Conservation (phyloP, 2,888 invertebrate genomes). For the Agonopterix arenella region DNA sequence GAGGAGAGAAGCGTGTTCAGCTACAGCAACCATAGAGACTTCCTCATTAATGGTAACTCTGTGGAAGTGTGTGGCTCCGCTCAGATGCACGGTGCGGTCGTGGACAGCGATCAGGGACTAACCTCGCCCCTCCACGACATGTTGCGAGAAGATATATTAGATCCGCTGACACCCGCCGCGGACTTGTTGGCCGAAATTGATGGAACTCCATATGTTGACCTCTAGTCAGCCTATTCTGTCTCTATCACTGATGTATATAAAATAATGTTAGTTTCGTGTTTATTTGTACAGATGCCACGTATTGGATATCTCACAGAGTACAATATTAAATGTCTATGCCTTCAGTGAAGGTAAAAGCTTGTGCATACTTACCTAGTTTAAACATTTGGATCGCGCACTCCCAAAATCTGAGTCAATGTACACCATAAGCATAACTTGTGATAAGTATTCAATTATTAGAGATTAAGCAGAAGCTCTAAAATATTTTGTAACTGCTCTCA, state of each 20-base stretch:
- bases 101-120: conserved; percentile 42
- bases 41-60: conserved; percentile 79
- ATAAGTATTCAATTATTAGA: conserved; percentile 43
- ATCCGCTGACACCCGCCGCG: conserved; percentile 54
- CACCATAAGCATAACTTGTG: conserved; percentile 39
- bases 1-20: conserved; percentile 74
- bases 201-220: conserved; percentile 61
- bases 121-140: conserved; percentile 61
- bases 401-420: conserved; percentile 64
- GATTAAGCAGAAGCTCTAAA: conserved; percentile 19
- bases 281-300: conserved; percentile 55
- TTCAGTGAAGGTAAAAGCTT: conserved; percentile 65
- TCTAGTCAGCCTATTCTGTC: conserved; percentile 48
- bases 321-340: conserved; percentile 55
- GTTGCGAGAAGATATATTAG: conserved; percentile 54
- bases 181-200: conserved; percentile 64
- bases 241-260: conserved; percentile 34
- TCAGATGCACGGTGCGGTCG: conserved; percentile 41
- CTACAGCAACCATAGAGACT: conserved; percentile 75
- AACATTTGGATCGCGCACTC: conserved; percentile 44
- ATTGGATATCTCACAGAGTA: conserved; percentile 55
- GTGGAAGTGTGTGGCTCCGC: conserved; percentile 53
- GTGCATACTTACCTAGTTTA: conserved; percentile 5
- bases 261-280: conserved; percentile 41
- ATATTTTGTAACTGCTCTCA: not conserved